Evolutionary conservation across 2,113 vertebrate genomes (phyloP).

Genomic region (rabbit (Oryctolagus cuniculus)): mOryCun1.1 NC_091440.1:1656501-1657000

Average conservation of each 20-base stretch:
- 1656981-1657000: neutral
- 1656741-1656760: neutral
- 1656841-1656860: neutral
- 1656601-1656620: neutral
- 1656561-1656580: fast-evolving
- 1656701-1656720: neutral
- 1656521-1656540: neutral
- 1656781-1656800: too few species aligned
- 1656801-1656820: too few species aligned
- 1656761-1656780: fast-evolving
- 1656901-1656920: neutral
- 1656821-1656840: too few species aligned
- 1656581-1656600: neutral
- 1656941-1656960: too few species aligned
- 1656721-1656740: too few species aligned
- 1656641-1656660: fast-evolving
- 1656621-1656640: fast-evolving
- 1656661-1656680: too few species aligned
- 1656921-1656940: fast-evolving
- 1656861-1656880: neutral
- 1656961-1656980: fast-evolving
- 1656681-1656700: too few species aligned
- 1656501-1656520: too few species aligned
- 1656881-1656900: neutral
- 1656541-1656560: neutral